Conservation (phyloP, 1,140 invertebrate genomes). For the Marisa cornuarietis region DNA sequence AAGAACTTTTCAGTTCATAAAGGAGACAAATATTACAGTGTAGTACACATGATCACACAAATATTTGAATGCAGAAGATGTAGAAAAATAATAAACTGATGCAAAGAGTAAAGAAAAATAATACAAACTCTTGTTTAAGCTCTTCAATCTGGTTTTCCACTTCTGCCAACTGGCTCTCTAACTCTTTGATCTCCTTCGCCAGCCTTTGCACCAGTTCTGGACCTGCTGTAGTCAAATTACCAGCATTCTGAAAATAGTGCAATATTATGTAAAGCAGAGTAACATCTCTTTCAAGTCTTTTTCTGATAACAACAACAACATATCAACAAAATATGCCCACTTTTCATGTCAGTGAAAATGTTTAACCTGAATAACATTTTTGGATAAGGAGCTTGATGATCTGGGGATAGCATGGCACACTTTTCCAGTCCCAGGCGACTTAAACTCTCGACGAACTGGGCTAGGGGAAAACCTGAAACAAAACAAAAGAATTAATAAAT, state of each 20-base stretch:
- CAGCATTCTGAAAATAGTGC: no score
- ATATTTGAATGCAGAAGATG: neutral
- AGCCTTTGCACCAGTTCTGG: neutral
- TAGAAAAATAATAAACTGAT: neutral
- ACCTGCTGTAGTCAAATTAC: neutral
- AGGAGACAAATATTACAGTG: no score
- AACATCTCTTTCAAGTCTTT: no score
- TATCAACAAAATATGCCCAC: no score
- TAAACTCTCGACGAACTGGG: conserved; percentile 9
- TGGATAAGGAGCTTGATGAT: no score
- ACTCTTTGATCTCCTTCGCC: conserved; percentile 9
- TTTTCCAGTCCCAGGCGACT: conserved; percentile 3
- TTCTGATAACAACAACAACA: no score
- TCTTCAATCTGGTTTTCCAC: conserved; percentile 27
- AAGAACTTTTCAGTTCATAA: no score
- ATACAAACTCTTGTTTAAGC: conserved; percentile 19
- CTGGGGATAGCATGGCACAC: neutral
- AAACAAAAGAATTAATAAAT: no score
- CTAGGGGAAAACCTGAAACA: no score
- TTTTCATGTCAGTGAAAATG: no score
- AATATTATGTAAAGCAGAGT: no score
- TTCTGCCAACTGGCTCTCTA: conserved; percentile 10
- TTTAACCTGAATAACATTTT: no score
- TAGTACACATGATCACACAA: neutral
- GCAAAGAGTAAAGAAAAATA: neutral